Conservation (phyloP, 2,888 invertebrate genomes). For the Xestia ashworthii region DNA sequence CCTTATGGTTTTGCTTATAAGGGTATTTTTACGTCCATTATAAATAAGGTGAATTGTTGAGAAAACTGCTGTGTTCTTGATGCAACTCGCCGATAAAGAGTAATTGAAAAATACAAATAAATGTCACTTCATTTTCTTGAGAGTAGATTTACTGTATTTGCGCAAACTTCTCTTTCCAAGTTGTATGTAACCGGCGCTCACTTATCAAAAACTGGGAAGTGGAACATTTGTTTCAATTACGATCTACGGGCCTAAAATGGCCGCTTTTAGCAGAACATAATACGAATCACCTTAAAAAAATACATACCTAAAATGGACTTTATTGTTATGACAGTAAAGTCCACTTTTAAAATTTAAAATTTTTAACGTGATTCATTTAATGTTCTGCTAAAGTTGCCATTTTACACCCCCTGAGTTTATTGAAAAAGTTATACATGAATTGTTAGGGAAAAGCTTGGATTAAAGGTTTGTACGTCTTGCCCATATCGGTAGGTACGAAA, state of each 20-base stretch:
- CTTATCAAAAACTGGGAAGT: slow-evolving; percentile 9
- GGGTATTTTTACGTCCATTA: too few species aligned
- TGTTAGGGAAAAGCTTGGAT: neutral
- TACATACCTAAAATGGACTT: too few species aligned
- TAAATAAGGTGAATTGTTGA: neutral
- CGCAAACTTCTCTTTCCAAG: slow-evolving; percentile 4
- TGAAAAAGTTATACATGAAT: slow-evolving; percentile 38
- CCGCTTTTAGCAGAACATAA: too few species aligned
- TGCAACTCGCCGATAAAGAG: neutral
- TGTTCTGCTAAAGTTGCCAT: too few species aligned
- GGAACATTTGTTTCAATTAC: slow-evolving; percentile 40
- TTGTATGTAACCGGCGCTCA: slow-evolving; percentile 1
- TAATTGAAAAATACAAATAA: neutral
- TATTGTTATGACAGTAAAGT: too few species aligned
- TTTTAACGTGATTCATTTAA: too few species aligned
- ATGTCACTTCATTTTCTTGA: neutral
- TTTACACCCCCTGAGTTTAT: too few species aligned
- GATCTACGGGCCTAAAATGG: too few species aligned
- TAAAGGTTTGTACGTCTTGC: neutral
- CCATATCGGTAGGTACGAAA: neutral
- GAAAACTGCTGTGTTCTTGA: neutral
- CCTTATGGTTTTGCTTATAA: too few species aligned
- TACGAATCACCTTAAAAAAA: too few species aligned
- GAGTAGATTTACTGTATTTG: neutral
- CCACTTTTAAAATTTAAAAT: too few species aligned